These are phyloP conservation scores for Drosophila eugracilis DNA, from an alignment of 1,140 invertebrate species.

Conservation along the genomic window DNA sequence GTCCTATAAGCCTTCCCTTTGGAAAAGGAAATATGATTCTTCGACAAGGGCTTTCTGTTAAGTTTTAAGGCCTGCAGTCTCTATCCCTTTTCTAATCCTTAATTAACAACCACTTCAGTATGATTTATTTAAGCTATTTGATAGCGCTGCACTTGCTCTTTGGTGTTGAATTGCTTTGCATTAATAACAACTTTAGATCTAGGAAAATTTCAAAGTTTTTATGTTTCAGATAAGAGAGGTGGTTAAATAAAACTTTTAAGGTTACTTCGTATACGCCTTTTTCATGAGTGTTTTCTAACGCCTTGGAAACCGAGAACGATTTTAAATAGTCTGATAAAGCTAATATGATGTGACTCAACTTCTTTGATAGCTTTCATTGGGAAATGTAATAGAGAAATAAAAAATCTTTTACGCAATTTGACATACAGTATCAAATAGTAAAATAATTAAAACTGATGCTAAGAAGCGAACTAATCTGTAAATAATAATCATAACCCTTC, in stretches of 20 bases:
- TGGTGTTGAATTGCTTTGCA: not conserved
- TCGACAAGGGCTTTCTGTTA: slow-evolving; percentile 1
- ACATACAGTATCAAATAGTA: too few species aligned
- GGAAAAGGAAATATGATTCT: not conserved
- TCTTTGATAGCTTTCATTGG: not conserved
- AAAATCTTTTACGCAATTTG: too few species aligned
- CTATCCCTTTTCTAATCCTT: slow-evolving; percentile 2
- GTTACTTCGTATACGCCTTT: slow-evolving; percentile 5
- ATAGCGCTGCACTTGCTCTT: slow-evolving; percentile 3
- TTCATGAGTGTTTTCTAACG: not conserved
- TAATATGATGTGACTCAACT: not conserved
- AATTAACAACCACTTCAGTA: slow-evolving; percentile 27
- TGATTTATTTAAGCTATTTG: slow-evolving; percentile 18
- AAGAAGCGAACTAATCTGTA: not conserved
- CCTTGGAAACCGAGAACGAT: not conserved
- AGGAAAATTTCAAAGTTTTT: slow-evolving; percentile 5
- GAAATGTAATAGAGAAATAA: not conserved
- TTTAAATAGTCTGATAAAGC: not conserved
- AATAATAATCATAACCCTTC: slow-evolving; percentile 26
- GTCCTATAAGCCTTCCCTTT: slow-evolving; percentile 33
- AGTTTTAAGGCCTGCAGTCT: not conserved
- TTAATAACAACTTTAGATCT: not conserved
- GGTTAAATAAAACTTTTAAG: slow-evolving; percentile 24
- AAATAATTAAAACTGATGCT: too few species aligned
- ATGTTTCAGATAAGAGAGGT: slow-evolving; percentile 6